These are phyloP conservation scores for Listrodromus nycthemerus DNA, from an alignment of 2,888 invertebrate species.

Conservation along the genomic window DNA sequence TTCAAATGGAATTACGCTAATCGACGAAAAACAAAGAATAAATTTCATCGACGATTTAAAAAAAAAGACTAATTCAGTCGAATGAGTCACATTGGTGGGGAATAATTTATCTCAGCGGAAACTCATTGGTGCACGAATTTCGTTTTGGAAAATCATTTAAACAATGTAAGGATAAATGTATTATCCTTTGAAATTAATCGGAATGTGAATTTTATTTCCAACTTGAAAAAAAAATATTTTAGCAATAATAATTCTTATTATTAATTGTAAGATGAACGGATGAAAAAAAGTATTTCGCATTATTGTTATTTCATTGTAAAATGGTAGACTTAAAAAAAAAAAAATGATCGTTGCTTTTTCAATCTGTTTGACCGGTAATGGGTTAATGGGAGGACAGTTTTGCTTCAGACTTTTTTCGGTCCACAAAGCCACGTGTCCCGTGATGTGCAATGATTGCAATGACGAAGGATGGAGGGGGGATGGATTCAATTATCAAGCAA, in stretches of 20 bases:
- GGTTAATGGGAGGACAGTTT: constrained; percentile 14
- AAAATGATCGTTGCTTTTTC: background rate
- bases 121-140: background rate
- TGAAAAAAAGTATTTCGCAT: background rate
- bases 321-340: background rate
- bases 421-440: constrained; percentile 7
- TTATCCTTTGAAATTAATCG: background rate
- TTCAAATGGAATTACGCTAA: constrained; percentile 27
- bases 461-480: background rate
- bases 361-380: background rate
- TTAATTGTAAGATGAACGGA: background rate
- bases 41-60: background rate
- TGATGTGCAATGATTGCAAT: constrained; percentile 37
- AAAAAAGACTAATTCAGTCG: background rate
- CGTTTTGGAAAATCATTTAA: background rate
- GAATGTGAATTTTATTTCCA: background rate
- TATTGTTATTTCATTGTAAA: background rate
- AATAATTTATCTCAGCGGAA: background rate
- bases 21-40: constrained; percentile 18
- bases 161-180: background rate
- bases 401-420: constrained; percentile 12
- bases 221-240: background rate
- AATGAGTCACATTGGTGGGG: background rate
- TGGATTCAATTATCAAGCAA: constrained; percentile 45
- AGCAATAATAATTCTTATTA: background rate